Evolutionary conservation across 1,140 invertebrate species (phyloP), one percentile per base, ranked within the genome.

Genomic region (Cyphomyrmex costatus): DNA sequence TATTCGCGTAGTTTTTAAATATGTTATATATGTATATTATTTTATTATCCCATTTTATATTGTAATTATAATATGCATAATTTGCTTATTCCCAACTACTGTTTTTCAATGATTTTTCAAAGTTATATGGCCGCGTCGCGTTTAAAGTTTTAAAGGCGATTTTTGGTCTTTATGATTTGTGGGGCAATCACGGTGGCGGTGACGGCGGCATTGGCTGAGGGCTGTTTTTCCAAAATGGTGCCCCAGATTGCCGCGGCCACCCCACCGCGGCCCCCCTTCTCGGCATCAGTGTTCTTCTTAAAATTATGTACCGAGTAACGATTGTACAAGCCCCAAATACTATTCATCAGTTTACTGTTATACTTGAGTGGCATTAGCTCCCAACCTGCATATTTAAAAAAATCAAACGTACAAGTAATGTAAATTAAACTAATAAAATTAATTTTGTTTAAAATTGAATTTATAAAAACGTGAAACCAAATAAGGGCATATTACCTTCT

Each of bases 271-370:
- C 87, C 79, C 71, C 89, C 78, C 83, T 93, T 90, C 27, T 95
- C 91, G 84, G 95, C 96, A 91, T 97, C 97, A 88, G 96, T 97
- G 90, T 97, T 96, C 92, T 97, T 97, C 95, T 98, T 98, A 86
- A 98, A 97, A 93, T 98, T 98, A 91, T 98, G 97, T 2, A 97
- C 97, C 0, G 98, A 98, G 92, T 98, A 98, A 61, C 97, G 96
- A 93, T 98, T 98, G 95, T 98, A 98, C 71, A 97, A 94, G 12
- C 98, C 98, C 98, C 98, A 98, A 93, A 98, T 98, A 92, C 97
- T 98, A 93, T 98, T 98, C 98, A 98, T 98, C 89, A 98, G 92
- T 92, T 98, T 98, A 93, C 97, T 97, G 94, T 97, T 98, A 93
- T 98, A 98, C 90, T 98, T 97, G 51, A 96, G 92, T 1, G 97